Percentiles rank a stretch among this genome's conserved stretches.
Evolutionary conservation across 2,797 vertebrate species (phyloP).

Genomic region (Pelobates cultripes): DNA sequence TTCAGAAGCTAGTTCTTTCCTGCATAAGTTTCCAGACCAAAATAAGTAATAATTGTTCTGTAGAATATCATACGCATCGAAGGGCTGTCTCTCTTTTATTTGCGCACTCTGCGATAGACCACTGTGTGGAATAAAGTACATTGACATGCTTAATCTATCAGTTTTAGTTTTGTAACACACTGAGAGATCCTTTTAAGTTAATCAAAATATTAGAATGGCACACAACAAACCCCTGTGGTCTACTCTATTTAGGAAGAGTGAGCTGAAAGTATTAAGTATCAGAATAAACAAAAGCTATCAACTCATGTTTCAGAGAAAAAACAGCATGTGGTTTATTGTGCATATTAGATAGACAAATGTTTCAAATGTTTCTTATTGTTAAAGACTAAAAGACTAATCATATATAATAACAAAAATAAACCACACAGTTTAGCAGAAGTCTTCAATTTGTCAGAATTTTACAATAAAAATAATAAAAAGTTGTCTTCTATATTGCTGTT

Average conservation of each 20-base stretch:
- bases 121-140: background rate
- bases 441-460: too few relatives aligned
- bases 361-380: too few relatives aligned
- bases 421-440: too few relatives aligned
- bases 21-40: too few relatives aligned
- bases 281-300: background rate
- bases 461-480: too few relatives aligned
- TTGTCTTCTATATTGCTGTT: too few relatives aligned
- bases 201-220: background rate
- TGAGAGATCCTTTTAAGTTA: conserved; percentile 1
- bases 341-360: background rate
- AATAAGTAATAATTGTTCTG: too few relatives aligned
- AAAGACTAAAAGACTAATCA: too few relatives aligned
- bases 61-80: too few relatives aligned
- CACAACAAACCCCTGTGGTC: background rate
- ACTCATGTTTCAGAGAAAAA: background rate
- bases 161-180: background rate
- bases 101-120: background rate
- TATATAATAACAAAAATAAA: too few relatives aligned
- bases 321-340: background rate
- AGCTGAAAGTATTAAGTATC: background rate
- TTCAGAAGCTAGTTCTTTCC: too few relatives aligned
- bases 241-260: background rate
- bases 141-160: background rate
- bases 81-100: background rate